phyloP scores from a whole-genome alignment of 2,888 invertebrate species.

The Scelioninae gen. 2 region DNA sequence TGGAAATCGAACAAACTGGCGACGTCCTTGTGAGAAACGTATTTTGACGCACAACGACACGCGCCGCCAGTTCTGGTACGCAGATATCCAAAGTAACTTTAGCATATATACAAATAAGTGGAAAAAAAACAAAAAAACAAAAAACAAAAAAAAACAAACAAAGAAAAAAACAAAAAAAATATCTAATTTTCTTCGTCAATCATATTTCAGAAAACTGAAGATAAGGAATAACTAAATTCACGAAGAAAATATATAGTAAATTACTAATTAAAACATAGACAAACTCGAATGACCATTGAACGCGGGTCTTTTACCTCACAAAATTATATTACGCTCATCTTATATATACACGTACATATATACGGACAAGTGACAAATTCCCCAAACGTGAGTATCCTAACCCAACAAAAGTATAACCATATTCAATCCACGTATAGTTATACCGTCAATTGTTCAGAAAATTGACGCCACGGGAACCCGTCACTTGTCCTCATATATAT shows the following conservation, averaged over 20 bases:
- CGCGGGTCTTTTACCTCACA: conserved; percentile 74
- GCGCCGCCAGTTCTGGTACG: conserved; percentile 34
- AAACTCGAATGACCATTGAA: conserved; percentile 70
- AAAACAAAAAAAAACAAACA: too few species aligned
- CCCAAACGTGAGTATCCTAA: too few species aligned
- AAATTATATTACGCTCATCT: conserved; percentile 74
- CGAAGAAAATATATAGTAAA: conserved; percentile 54
- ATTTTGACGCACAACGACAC: conserved; percentile 59
- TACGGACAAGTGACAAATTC: too few species aligned
- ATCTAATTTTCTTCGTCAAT: conserved; percentile 67
- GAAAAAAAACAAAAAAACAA: conserved; percentile 66
- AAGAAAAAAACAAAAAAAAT: too few species aligned
- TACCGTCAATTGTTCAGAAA: too few species aligned
- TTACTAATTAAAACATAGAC: conserved; percentile 28
- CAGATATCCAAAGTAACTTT: conserved; percentile 59
- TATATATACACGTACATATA: conserved; percentile 54
- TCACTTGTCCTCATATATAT: too few species aligned
- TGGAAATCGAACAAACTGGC: conserved; percentile 39
- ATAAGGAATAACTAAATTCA: conserved; percentile 62
- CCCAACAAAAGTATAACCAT: too few species aligned
- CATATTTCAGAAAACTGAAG: conserved; percentile 61
- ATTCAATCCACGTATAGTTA: too few species aligned
- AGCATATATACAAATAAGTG: conserved; percentile 37
- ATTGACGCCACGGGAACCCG: too few species aligned
- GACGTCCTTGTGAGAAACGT: conserved; percentile 44